Conservation (phyloP, 37 sponge, comb jelly and placozoan genomes). For the Ephydatia muelleri region DNA sequence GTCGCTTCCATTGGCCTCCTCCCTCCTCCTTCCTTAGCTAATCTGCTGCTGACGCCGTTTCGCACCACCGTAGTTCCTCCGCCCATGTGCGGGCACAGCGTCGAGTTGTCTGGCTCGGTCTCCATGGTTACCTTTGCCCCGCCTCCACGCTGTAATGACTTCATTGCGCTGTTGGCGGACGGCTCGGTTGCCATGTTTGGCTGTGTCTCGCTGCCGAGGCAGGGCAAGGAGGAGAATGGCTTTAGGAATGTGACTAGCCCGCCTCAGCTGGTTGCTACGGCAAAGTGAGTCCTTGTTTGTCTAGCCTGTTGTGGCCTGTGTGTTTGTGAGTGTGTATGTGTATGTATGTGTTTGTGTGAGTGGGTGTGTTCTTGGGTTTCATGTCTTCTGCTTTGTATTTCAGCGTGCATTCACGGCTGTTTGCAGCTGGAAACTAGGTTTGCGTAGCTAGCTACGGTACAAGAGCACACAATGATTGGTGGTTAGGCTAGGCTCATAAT, state of each 20-base stretch:
- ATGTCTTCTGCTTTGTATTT: not conserved
- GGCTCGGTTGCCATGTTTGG: conserved; percentile 39
- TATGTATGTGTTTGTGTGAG: too few relatives aligned
- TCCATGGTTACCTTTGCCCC: conserved; percentile 67
- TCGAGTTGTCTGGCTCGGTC: conserved; percentile 47
- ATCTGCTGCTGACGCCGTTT: conserved; percentile 85
- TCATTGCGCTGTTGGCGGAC: conserved; percentile 40
- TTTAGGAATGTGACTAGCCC: not conserved
- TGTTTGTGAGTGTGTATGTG: too few relatives aligned
- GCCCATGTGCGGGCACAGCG: conserved; percentile 74
- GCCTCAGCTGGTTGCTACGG: conserved; percentile 34
- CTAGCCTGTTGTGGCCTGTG: not conserved
- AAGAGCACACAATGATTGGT: too few relatives aligned
- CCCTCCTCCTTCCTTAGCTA: conserved; percentile 22
- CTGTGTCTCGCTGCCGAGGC: not conserved
- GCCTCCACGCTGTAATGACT: conserved; percentile 43
- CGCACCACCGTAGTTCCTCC: conserved; percentile 81
- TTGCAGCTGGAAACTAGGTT: too few relatives aligned
- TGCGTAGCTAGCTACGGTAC: too few relatives aligned
- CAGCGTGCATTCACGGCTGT: too few relatives aligned
- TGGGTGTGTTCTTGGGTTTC: too few relatives aligned
- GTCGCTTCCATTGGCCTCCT: not conserved
- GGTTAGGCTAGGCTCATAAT: too few relatives aligned
- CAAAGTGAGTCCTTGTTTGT: conserved; percentile 1
- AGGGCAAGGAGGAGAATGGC: too few relatives aligned